phyloP scores from a whole-genome alignment of 2,888 invertebrate genomes.

The Dolichopus griseipennis region DNA sequence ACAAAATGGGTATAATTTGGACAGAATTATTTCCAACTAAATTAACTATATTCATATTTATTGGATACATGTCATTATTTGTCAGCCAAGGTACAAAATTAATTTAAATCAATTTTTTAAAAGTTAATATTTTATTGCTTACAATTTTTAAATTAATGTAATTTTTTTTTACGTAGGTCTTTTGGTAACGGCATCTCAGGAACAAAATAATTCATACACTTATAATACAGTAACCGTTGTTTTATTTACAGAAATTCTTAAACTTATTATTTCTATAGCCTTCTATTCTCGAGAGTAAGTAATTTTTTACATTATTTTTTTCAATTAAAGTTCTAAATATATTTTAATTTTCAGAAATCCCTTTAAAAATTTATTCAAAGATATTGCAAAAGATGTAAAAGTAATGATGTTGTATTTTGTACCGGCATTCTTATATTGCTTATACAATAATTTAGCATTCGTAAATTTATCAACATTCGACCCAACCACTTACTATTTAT shows the following conservation, averaged over 20 bases:
- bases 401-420: slow-evolving; percentile 76
- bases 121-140: too few species aligned
- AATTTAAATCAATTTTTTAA: too few species aligned
- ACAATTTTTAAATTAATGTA: not conserved
- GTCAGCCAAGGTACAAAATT: slow-evolving; percentile 73
- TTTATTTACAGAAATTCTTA: slow-evolving; percentile 76
- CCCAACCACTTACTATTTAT: slow-evolving; percentile 86
- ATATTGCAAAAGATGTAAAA: slow-evolving; percentile 52
- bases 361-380: slow-evolving; percentile 19
- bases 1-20: slow-evolving; percentile 42
- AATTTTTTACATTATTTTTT: not conserved
- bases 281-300: slow-evolving; percentile 65
- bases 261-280: slow-evolving; percentile 61
- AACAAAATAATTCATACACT: slow-evolving; percentile 66
- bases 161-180: slow-evolving; percentile 57
- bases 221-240: slow-evolving; percentile 87
- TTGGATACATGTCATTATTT: slow-evolving; percentile 78
- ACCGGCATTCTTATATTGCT: slow-evolving; percentile 82
- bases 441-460: slow-evolving; percentile 91
- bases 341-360: slow-evolving; percentile 26
- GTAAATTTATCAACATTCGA: slow-evolving; percentile 84
- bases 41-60: slow-evolving; percentile 69
- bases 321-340: not conserved
- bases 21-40: slow-evolving; percentile 74
- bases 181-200: slow-evolving; percentile 83